Conservation (phyloP, 92 coral and sea anemone genomes). For the Paramuricea clavata region DNA sequence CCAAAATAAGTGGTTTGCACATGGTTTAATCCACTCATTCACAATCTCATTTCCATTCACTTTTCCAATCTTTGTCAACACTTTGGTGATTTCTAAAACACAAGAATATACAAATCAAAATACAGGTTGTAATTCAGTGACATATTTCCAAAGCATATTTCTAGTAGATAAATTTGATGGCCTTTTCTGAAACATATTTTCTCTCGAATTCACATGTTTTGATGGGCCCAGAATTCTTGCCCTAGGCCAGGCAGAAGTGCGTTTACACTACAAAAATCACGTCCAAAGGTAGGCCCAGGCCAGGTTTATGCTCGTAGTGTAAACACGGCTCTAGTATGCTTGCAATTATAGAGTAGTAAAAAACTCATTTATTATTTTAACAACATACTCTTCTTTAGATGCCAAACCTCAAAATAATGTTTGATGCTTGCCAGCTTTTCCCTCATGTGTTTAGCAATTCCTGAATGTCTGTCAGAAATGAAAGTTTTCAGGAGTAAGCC, state of each 20-base stretch:
- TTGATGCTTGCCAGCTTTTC: slow-evolving; percentile 21
- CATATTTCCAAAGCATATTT: too few relatives aligned
- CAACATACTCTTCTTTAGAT: neutral
- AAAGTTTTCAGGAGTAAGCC: slow-evolving; percentile 56
- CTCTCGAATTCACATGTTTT: too few relatives aligned
- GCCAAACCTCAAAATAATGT: neutral
- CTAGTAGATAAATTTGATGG: too few relatives aligned
- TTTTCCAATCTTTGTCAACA: neutral
- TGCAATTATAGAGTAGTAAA: neutral
- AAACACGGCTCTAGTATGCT: too few relatives aligned
- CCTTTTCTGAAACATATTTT: too few relatives aligned
- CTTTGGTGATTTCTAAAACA: slow-evolving; percentile 1
- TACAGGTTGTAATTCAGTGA: neutral
- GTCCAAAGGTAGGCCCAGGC: too few relatives aligned
- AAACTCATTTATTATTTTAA: neutral
- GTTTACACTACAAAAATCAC: too few relatives aligned
- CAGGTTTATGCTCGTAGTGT: too few relatives aligned
- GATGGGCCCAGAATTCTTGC: too few relatives aligned
- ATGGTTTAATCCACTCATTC: slow-evolving; percentile 66
- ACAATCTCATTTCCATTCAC: slow-evolving; percentile 39
- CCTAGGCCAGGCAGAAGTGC: too few relatives aligned
- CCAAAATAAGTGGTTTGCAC: slow-evolving; percentile 68
- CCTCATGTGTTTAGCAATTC: slow-evolving; percentile 71
- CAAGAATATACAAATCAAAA: neutral
- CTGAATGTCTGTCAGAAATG: slow-evolving; percentile 55